A percentile compares a stretch with the other conserved stretches of the same genome.
phyloP scores from a whole-genome alignment of 2,888 invertebrate species.

The Nemapogon koenigi region DNA sequence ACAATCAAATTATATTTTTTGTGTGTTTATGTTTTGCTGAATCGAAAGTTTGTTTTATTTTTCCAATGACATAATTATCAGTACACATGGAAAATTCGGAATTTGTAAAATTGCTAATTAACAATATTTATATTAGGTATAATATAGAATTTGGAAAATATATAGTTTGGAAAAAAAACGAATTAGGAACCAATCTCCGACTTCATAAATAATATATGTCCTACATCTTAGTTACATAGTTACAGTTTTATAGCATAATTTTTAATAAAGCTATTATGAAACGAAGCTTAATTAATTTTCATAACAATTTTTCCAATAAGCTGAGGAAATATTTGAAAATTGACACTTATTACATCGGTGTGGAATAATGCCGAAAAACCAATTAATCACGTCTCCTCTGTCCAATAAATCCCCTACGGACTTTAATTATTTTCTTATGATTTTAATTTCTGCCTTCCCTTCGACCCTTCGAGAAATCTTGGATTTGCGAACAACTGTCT shows the following conservation, averaged over 20 bases:
- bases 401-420: slow-evolving; percentile 63
- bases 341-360: slow-evolving; percentile 60
- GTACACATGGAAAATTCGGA: background rate
- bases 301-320: slow-evolving; percentile 39
- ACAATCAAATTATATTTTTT: no score
- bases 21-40: no score
- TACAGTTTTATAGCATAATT: no score
- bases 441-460: slow-evolving; percentile 50
- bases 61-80: no score
- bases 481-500: slow-evolving; percentile 37
- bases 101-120: background rate
- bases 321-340: slow-evolving; percentile 43
- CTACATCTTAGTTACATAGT: no score
- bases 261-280: no score
- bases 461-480: slow-evolving; percentile 21
- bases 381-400: slow-evolving; percentile 60
- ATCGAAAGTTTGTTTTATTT: no score
- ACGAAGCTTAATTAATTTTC: slow-evolving; percentile 26
- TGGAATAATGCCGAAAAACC: slow-evolving; percentile 45
- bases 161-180: no score
- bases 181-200: no score
- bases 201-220: no score
- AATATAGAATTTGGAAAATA: background rate
- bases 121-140: background rate
- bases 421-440: slow-evolving; percentile 66